Evolutionary conservation across 2,113 vertebrate species (phyloP).

Genomic region (Lophochroa leadbeateri): DNA sequence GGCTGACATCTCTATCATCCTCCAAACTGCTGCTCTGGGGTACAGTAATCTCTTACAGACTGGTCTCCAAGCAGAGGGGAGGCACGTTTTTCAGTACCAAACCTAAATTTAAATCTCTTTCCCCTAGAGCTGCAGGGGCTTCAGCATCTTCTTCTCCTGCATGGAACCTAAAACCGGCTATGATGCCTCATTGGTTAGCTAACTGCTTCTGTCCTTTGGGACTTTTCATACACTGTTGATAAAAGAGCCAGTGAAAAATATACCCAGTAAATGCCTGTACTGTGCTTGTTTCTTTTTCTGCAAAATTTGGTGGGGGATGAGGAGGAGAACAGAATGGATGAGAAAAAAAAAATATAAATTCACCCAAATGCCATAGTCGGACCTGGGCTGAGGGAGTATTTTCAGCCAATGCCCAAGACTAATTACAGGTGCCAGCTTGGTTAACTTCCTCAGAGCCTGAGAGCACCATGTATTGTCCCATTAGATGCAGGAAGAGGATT

Average conservation of each 20-base stretch:
- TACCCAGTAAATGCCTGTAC: not conserved
- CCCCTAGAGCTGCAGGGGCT: not conserved
- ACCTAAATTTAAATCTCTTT: slow-evolving; percentile 30
- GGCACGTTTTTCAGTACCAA: not conserved
- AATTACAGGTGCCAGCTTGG: not conserved
- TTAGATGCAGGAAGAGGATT: not conserved
- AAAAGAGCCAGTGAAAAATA: slow-evolving; percentile 56
- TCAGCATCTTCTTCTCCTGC: not conserved
- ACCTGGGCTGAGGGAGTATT: not conserved
- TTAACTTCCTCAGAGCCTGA: not conserved
- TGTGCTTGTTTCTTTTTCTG: slow-evolving; percentile 1
- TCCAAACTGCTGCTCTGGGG: slow-evolving; percentile 21
- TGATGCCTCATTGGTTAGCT: slow-evolving; percentile 62
- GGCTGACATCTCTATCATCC: slow-evolving; percentile 52
- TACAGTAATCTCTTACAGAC: slow-evolving; percentile 19
- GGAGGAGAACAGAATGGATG: not conserved
- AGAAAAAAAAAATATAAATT: not conserved
- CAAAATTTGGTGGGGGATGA: not conserved
- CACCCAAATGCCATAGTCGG: not conserved
- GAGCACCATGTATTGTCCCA: not conserved
- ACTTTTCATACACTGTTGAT: slow-evolving; percentile 20
- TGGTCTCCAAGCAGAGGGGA: slow-evolving; percentile 17
- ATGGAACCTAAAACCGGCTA: slow-evolving; percentile 37
- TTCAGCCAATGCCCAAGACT: not conserved
- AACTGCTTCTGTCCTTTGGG: slow-evolving; percentile 61